Conservation (phyloP, 2,113 vertebrate genomes). For the Anarhynchus alexandrinus region DNA sequence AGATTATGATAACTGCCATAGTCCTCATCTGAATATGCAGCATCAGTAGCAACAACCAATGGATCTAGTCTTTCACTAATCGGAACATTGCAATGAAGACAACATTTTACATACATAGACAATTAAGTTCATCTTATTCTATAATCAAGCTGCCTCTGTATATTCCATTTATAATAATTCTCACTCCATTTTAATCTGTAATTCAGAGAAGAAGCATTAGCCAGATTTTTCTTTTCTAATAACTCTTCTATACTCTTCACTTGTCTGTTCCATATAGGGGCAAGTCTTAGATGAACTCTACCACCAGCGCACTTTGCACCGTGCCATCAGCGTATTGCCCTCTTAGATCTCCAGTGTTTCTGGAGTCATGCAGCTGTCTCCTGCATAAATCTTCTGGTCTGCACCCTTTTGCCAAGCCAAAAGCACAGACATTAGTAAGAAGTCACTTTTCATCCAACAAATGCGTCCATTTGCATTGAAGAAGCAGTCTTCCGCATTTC, state of each 20-base stretch:
- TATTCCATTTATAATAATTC: background rate
- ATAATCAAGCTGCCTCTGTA: slow-evolving; percentile 26
- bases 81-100: slow-evolving; percentile 45
- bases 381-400: background rate
- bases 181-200: background rate
- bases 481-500: slow-evolving; percentile 2
- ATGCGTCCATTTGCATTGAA: background rate
- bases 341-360: background rate
- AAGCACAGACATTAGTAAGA: background rate
- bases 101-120: slow-evolving; percentile 64
- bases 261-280: background rate
- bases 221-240: background rate
- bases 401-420: background rate
- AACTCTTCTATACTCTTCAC: background rate
- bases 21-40: slow-evolving; percentile 36
- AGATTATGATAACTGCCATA: slow-evolving; percentile 35
- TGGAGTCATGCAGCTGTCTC: background rate
- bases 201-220: slow-evolving; percentile 22
- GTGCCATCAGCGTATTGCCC: background rate
- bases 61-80: slow-evolving; percentile 55
- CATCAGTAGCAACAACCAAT: slow-evolving; percentile 62
- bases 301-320: background rate
- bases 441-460: slow-evolving; percentile 29
- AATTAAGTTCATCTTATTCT: slow-evolving; percentile 38
- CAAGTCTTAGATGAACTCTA: background rate